Evolutionary conservation across 2,797 vertebrate genomes (phyloP).

Genomic region (Peromyscus aztecus): DNA sequence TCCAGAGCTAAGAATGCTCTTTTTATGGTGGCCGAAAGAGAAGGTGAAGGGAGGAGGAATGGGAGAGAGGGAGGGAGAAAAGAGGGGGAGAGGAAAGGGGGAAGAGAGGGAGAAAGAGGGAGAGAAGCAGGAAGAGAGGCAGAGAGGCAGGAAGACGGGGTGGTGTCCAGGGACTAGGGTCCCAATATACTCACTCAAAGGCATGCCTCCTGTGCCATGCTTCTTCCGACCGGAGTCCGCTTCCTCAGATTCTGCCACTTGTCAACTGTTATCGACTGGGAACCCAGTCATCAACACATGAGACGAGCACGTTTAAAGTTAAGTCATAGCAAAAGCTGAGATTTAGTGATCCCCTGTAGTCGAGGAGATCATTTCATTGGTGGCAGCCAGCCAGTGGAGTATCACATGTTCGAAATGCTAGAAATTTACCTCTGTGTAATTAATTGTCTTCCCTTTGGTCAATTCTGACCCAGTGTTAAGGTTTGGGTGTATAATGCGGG

Average conservation of each 20-base stretch:
- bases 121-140: too few species aligned
- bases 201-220: neutral
- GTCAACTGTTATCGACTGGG: too few species aligned
- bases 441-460: slow-evolving; percentile 6
- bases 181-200: neutral
- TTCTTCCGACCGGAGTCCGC: neutral
- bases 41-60: too few species aligned
- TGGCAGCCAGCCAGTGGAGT: neutral
- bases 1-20: neutral
- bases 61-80: neutral
- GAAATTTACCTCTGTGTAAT: neutral
- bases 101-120: too few species aligned
- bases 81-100: too few species aligned
- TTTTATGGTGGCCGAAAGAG: too few species aligned
- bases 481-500: neutral
- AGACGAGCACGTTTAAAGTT: neutral
- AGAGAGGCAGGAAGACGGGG: neutral
- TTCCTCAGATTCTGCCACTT: neutral
- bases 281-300: neutral
- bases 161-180: neutral
- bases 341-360: neutral
- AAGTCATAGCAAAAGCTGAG: neutral
- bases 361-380: neutral
- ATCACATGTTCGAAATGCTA: neutral
- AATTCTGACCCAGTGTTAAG: neutral